Base-by-base conservation (phyloP, 1,140 invertebrate genomes). In the Nephila pilipes region DNA sequence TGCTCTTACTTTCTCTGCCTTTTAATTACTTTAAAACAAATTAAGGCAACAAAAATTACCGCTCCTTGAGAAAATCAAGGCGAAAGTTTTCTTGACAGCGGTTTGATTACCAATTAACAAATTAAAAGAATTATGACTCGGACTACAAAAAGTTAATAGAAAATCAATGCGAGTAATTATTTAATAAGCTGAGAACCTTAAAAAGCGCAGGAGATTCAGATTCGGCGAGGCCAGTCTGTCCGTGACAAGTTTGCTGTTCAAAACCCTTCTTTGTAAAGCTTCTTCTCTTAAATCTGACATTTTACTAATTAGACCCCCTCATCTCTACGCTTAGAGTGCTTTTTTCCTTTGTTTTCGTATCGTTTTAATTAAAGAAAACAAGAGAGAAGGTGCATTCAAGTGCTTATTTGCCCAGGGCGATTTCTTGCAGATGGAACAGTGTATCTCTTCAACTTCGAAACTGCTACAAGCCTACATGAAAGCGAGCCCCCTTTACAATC, bases 71-170 rank as follows among this genome's bases (percentile, higher is more conserved):
- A 69, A 25, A 57, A 29, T 29, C 29, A 85, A 46, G 32, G 55
- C 25, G 85, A 93, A 93, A 93, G 79, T 89, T 93, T 93, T 93
- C 91, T 54, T 93, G 92, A 93, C 92, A 93, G 92, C 55, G 75
- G 38, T 93, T 93, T 93, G 92, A 93, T 93, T 93, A 93, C 92
- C 92, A 93, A 93, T 93, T 93, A 93, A 88, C 92, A 93, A 93
- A 93, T 93, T 93, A 93, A 90, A 93, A 93, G 92, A 93, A 93
- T 93, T 93, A 93, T 87, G 91, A 93, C 65, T 92, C 83, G 92
- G 85, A 89, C 92, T 87, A 89, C 92, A 93, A 93, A 93, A 93
- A 93, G 92, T 93, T 93, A 93, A 93, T 93, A 93, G 92, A 93
- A 93, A 93, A 93, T 93, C 92, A 93, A 93, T 93, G 87, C 46